phyloP scores from a whole-genome alignment of 2,888 invertebrate species.

The Plebejus argus region DNA sequence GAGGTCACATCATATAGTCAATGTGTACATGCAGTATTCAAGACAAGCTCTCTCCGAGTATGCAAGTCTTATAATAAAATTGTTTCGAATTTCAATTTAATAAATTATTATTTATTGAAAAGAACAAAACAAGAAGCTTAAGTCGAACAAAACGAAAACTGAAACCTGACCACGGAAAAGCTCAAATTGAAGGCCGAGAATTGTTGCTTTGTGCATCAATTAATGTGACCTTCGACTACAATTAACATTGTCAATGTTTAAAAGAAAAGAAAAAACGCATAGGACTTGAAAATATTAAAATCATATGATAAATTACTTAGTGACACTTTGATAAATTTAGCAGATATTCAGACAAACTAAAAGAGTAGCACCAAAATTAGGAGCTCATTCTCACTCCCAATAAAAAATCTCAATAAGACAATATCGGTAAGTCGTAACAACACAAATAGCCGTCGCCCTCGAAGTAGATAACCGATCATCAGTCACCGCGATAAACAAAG shows the following conservation, averaged over 20 bases:
- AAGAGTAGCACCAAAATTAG: not conserved
- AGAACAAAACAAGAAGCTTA: not conserved
- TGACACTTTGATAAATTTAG: not conserved
- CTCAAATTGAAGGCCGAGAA: not conserved
- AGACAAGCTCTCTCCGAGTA: no score
- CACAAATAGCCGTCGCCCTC: conserved; percentile 30
- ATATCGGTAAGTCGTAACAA: not conserved
- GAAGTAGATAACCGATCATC: conserved; percentile 29
- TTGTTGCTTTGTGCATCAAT: conserved; percentile 7
- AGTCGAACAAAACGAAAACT: not conserved
- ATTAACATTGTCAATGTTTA: not conserved
- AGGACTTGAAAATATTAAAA: not conserved
- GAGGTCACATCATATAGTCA: no score
- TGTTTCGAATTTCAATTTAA: no score
- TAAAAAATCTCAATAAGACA: not conserved
- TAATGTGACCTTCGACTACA: conserved; percentile 20
- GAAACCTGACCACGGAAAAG: conserved; percentile 5
- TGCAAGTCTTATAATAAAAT: no score
- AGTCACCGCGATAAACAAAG: conserved; percentile 39
- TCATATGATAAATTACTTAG: not conserved
- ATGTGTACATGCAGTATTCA: no score
- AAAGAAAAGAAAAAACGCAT: not conserved
- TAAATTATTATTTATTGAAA: no score
- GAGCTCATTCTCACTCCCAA: not conserved
- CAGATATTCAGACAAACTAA: not conserved